A percentile compares a stretch with the other conserved stretches of the same genome.
phyloP scores from a whole-genome alignment of 2,113 vertebrate genomes.

The Rhea americana region DNA sequence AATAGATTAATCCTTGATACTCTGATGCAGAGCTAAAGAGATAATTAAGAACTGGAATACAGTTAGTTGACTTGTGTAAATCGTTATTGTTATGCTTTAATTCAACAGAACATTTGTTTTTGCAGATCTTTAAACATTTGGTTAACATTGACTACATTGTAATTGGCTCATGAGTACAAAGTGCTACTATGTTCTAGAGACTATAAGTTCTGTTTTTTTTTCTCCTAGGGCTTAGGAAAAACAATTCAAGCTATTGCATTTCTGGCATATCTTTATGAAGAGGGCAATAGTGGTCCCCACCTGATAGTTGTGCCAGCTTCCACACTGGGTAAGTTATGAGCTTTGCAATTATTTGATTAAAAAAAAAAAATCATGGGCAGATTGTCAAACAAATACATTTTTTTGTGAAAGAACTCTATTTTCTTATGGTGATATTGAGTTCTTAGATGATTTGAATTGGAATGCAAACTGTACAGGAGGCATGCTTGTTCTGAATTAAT shows the following conservation, averaged over 20 bases:
- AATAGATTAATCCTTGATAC: background rate
- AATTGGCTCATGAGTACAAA: background rate
- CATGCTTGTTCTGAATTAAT: slow-evolving; percentile 3
- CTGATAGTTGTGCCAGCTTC: slow-evolving; percentile 94
- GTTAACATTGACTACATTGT: background rate
- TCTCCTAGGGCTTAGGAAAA: slow-evolving; percentile 92
- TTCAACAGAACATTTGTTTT: background rate
- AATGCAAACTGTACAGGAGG: background rate
- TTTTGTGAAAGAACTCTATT: background rate
- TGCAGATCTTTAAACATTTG: background rate
- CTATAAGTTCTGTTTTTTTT: slow-evolving; percentile 37
- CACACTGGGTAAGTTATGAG: slow-evolving; percentile 85
- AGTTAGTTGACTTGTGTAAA: background rate
- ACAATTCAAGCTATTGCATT: slow-evolving; percentile 97
- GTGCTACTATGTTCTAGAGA: background rate
- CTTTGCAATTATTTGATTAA: background rate
- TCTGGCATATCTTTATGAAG: slow-evolving; percentile 88
- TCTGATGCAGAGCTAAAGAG: background rate
- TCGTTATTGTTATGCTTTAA: no score
- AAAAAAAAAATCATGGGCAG: background rate
- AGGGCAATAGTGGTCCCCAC: slow-evolving; percentile 88
- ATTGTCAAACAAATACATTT: background rate
- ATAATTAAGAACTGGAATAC: background rate
- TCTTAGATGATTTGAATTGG: background rate
- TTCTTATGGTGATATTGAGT: background rate